A percentile compares a stretch with the other conserved stretches of the same genome.
Evolutionary conservation across 2,797 vertebrate species (phyloP).

Genomic region (Sitta carolinensis): DNA sequence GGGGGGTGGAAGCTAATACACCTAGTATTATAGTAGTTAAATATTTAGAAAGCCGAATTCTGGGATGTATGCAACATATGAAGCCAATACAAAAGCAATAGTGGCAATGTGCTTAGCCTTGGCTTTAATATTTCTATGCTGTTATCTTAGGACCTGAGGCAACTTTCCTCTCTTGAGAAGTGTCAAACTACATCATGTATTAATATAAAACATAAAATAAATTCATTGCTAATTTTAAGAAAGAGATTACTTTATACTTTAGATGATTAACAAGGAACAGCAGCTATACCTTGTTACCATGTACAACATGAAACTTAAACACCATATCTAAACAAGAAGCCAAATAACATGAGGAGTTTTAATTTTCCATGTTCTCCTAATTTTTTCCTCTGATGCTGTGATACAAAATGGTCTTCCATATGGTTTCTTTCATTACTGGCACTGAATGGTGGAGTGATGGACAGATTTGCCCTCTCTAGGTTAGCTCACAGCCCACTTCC

Average conservation of each 20-base stretch:
- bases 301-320: not conserved
- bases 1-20: not conserved
- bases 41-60: conserved; percentile 23
- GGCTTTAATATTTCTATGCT: conserved; percentile 11
- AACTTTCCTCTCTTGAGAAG: not conserved
- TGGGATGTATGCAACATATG: not conserved
- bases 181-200: not conserved
- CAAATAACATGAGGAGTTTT: not conserved
- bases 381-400: not conserved
- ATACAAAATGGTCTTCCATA: not conserved
- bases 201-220: conserved; percentile 28
- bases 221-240: not conserved
- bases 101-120: not conserved
- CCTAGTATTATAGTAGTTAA: not conserved
- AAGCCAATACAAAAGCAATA: not conserved
- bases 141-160: conserved; percentile 2
- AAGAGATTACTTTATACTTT: not conserved
- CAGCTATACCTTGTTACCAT: not conserved
- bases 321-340: not conserved
- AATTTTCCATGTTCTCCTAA: not conserved
- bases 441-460: not conserved
- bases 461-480: not conserved
- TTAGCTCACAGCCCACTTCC: not conserved
- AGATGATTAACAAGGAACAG: not conserved
- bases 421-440: not conserved